Base-by-base conservation (phyloP, 2,113 vertebrate species). In the Megaceryle torquata region DNA sequence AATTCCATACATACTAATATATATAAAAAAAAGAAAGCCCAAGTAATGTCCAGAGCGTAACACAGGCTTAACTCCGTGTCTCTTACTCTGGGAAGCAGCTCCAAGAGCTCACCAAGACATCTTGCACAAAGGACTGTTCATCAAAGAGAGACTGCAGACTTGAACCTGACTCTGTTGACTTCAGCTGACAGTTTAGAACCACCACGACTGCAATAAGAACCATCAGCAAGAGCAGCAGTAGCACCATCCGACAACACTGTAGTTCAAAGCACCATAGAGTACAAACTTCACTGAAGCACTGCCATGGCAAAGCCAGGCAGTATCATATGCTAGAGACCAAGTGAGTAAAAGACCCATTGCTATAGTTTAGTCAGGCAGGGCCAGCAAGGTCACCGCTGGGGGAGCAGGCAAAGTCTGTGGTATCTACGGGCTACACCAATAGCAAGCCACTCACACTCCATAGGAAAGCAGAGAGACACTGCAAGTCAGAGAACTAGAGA, bases 141-240 rank as follows among this genome's bases (percentile, higher is more conserved):
- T 68, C 25, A 85, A 72, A 70, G 12, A 79, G 13, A 85, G 50
- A 50, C 24, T 31, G 22, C 18, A 63, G 68, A 46, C 51, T 8
- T 63, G 19, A 83, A 86, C 15, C 11, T 67, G 48, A 82, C 43
- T 88, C 54, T 65, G 9, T 5, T 57, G 39, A 67, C 46, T 91
- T 82, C 53, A 69, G 28, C 3, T 64, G 18, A 72, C 44, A 43
- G 83, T 29, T 31, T 60, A 65, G 39, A 83, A 87, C 54, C 67
- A 71, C 33, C 19, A 29, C 0, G 1, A 72, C 18, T 53, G 20
- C 81, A 76, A 69, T 0, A 65, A 72, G 37, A 56, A 76, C 56
- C 29, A 65, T 26, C 78, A 35, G 37, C 1, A 2, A 41, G 35
- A 89, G 46, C 50, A 71, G 61, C 5, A 8, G 20, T 33, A 70